Evolutionary conservation across 1,140 invertebrate species (phyloP).

Genomic region (Sycophila sp.): DNA sequence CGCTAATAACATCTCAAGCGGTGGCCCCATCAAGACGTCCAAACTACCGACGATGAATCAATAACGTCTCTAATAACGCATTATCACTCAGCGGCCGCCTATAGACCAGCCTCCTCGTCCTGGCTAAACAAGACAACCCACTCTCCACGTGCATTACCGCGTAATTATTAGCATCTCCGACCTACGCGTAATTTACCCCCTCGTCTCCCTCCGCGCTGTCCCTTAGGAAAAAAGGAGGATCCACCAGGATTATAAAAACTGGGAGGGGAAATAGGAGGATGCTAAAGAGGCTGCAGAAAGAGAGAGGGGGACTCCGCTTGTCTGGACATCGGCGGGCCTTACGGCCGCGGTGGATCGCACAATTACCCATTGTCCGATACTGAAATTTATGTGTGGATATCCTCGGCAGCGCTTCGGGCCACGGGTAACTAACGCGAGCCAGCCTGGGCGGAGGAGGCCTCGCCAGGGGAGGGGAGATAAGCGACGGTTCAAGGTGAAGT

Average conservation of each 20-base stretch:
- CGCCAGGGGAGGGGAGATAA: constrained; percentile 58
- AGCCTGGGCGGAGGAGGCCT: background rate
- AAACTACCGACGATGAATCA: no score
- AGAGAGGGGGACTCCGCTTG: constrained; percentile 35
- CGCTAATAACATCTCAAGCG: no score
- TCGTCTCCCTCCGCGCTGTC: no score
- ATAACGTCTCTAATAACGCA: no score
- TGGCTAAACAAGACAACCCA: background rate
- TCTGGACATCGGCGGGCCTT: constrained; percentile 36
- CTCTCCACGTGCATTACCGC: background rate
- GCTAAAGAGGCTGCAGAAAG: constrained; percentile 17
- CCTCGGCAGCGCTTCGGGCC: constrained; percentile 37
- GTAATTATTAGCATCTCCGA: constrained; percentile 17
- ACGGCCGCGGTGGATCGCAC: constrained; percentile 55
- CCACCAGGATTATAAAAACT: no score
- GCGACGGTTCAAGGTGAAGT: constrained; percentile 39
- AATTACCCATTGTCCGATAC: constrained; percentile 67
- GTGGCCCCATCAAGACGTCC: no score
- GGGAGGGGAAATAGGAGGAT: constrained; percentile 2
- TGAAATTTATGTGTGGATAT: constrained; percentile 66
- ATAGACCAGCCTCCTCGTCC: no score
- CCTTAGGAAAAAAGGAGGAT: no score
- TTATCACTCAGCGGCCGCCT: no score
- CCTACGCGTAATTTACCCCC: no score
- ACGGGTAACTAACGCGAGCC: constrained; percentile 53